Evolutionary conservation across 2,888 invertebrate genomes (phyloP).

Genomic region (Lepidocyrtoides sp.): DNA sequence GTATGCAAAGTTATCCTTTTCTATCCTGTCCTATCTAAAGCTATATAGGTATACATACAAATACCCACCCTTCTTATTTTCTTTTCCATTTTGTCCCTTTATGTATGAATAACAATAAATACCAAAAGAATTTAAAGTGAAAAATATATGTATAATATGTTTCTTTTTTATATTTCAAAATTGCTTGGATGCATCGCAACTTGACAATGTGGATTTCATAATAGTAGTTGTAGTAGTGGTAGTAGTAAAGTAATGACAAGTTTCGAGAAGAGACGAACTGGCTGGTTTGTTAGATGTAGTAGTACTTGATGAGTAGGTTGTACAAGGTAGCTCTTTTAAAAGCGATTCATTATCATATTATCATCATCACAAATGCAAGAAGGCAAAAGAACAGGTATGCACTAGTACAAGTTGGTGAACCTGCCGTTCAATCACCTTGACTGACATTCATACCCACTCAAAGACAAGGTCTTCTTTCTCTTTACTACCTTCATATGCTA

Average conservation of each 20-base stretch:
- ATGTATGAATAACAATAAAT: neutral
- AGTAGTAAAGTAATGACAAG: too few relatives aligned
- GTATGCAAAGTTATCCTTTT: neutral
- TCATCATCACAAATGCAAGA: constrained; percentile 24
- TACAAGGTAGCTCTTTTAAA: constrained; percentile 12
- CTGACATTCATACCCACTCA: constrained; percentile 77
- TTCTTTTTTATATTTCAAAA: constrained; percentile 18
- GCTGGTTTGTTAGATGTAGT: constrained; percentile 20
- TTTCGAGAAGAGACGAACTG: constrained; percentile 62
- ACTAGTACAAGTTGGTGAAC: constrained; percentile 61
- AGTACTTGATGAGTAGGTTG: constrained; percentile 34
- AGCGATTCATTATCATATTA: constrained; percentile 49
- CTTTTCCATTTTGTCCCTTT: neutral
- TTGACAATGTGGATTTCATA: constrained; percentile 27
- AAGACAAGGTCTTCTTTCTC: constrained; percentile 75
- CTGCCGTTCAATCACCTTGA: constrained; percentile 81
- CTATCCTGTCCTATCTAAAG: too few relatives aligned
- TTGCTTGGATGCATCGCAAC: neutral
- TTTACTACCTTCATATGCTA: neutral
- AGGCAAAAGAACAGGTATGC: constrained; percentile 44
- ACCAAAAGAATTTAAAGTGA: neutral
- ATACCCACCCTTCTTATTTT: neutral
- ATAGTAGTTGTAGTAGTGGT: constrained; percentile 26
- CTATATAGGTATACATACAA: neutral
- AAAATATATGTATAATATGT: constrained; percentile 25